Evolutionary conservation across 1,140 invertebrate species (phyloP), one percentile per base, ranked within the genome.

Genomic region (Drosophila persimilis): DNA sequence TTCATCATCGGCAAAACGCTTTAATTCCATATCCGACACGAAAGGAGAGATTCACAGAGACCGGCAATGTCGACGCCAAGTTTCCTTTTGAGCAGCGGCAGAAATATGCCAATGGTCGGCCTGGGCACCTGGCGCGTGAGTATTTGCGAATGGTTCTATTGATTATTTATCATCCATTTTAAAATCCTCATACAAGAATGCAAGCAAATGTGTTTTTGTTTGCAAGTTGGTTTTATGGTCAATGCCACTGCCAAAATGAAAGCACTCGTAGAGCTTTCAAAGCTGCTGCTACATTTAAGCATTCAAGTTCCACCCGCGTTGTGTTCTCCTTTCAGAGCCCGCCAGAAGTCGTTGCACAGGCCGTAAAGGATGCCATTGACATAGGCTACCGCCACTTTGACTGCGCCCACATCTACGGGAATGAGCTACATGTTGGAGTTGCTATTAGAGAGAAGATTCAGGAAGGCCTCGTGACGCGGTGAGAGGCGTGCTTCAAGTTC

Each of bases 361-460:
- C 96, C 0, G 95, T 97, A 1, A 95, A 94, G 80, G 92, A 94
- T 74, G 96, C 96, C 3, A 94, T 97, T 55, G 93, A 95, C 72
- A 92, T 93, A 44, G 96, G 96, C 0, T 97, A 97, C 90, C 91
- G 96, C 0, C 96, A 97, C 90, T 93, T 97, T 74, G 96, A 97
- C 90, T 96, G 96, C 92, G 96, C 96, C 11, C 93, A 93, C 73
- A 92, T 95, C 11, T 97, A 97, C 85, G 93, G 93, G 54, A 97
- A 97, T 90, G 95, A 97, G 89, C 90, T 91, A 44, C 95, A 96
- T 83, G 93, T 97, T 29, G 96, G 96, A 0, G 91, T 92, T 26
- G 95, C 93, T 2, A 90, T 97, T 6, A 92, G 92, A 9, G 92
- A 93, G 17, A 93, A 95, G 65, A 92, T 97, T 22, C 83, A 91